Evolutionary conservation across 2,797 vertebrate genomes (phyloP).

Genomic region (Botia kubotai): DNA sequence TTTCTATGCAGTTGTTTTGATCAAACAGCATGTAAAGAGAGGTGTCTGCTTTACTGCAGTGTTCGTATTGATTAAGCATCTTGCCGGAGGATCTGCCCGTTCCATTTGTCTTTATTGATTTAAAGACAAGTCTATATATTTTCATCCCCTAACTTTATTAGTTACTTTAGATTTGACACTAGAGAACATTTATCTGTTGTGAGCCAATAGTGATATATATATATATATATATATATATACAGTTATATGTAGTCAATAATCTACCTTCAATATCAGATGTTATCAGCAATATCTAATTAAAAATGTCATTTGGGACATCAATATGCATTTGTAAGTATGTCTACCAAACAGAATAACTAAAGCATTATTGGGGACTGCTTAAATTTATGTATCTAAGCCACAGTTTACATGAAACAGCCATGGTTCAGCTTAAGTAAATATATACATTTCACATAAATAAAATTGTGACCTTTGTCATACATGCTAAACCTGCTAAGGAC

Average conservation of each 20-base stretch:
- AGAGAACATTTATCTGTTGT: background rate
- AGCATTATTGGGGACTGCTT: background rate
- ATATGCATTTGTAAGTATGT: background rate
- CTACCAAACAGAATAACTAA: background rate
- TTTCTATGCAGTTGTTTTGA: background rate
- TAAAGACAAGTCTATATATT: conserved; percentile 16
- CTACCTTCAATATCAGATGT: background rate
- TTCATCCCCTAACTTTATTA: background rate
- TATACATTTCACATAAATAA: conserved; percentile 4
- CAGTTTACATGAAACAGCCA: conserved; percentile 12
- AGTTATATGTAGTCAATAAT: conserved; percentile 23
- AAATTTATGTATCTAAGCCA: background rate
- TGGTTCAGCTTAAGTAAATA: background rate
- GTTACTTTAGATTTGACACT: conserved; percentile 5
- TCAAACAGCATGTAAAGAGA: background rate
- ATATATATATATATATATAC: background rate
- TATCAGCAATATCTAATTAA: background rate
- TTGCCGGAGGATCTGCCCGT: background rate
- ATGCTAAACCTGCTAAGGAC: conserved; percentile 24
- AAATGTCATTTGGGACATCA: background rate
- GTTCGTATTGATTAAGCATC: conserved; percentile 13
- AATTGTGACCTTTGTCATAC: conserved; percentile 26
- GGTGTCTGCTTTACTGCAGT: conserved; percentile 15
- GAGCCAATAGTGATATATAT: background rate
- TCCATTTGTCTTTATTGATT: conserved; percentile 19